Percentiles rank a stretch among this genome's conserved stretches.
Evolutionary conservation across 2,113 vertebrate species (phyloP).

Genomic region (Menidia beryllina): DNA sequence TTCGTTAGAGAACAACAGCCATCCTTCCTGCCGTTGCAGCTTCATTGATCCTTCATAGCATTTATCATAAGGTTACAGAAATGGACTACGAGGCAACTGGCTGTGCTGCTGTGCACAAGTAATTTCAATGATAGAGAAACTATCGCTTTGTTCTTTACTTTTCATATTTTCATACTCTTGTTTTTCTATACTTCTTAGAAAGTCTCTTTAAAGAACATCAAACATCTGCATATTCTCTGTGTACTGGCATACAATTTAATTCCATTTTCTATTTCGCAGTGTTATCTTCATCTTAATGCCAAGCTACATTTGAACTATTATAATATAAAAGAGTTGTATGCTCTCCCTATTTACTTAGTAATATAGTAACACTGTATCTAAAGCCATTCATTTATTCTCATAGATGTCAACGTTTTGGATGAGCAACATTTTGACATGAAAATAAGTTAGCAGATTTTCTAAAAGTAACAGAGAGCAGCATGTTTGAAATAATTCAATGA

Average conservation of each 20-base stretch:
- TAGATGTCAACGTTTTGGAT: no score
- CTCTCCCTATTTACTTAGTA: no score
- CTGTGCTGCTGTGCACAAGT: slow-evolving; percentile 17
- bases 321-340: no score
- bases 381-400: no score
- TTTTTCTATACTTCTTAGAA: slow-evolving; percentile 10
- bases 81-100: slow-evolving; percentile 42
- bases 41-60: slow-evolving; percentile 71
- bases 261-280: background rate
- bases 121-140: slow-evolving; percentile 40
- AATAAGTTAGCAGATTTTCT: no score
- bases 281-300: background rate
- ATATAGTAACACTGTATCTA: no score
- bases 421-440: no score
- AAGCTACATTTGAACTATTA: background rate
- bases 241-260: background rate
- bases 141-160: background rate
- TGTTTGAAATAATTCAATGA: no score
- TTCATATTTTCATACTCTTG: slow-evolving; percentile 23
- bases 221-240: slow-evolving; percentile 17
- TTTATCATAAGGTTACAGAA: slow-evolving; percentile 73
- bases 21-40: slow-evolving; percentile 53
- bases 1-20: slow-evolving; percentile 52
- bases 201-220: slow-evolving; percentile 23
- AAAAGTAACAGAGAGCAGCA: no score